Evolutionary conservation across 2,113 vertebrate genomes (phyloP), one percentile per base, ranked within the genome.

Genomic region (Boulengeromyrus knoepffleri): DNA sequence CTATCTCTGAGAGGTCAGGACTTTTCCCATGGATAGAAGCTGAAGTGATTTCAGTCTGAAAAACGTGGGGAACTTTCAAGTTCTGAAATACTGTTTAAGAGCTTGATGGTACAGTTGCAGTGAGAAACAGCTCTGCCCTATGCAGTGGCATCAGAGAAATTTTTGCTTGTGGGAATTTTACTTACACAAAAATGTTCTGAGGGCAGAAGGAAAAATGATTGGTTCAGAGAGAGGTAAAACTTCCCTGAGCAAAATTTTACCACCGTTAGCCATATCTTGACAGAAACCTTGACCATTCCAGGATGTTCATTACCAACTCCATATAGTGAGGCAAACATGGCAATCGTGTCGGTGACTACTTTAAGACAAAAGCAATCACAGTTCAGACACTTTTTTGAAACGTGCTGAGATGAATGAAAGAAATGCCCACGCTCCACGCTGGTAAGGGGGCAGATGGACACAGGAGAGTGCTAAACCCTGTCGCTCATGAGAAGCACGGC

Each of bases 401-500:
- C 17, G 31, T 53, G 12, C 47, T 36, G 85, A 39, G 47, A 52
- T 87, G 49, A 87, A 87, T 87, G 49, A 31, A 87, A 49, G 31
- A n/a, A 87, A 87, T 90, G 24, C 3, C 49, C 74, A 24, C 24
- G 4, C 31, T 13, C 3, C 49, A 83, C 10, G 24, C 7, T 39
- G 47, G 39, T 84, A 83, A 24, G 21, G 36, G 47, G 56, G 47
- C 87, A 46, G 74, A 36, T 84, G 9, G 31, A 62, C 66, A 88
- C 27, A 58, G 42, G 31, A 85, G 58, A 74, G 66, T 74, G 85
- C 77, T 90, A 85, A 90, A 42, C 49, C 36, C 70, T 46, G 39
- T 80, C 90, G 88, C 89, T 90, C 87, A 92, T 88, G 58, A 89
- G n/a, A 83, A 87, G 83, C 83, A 88, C 49, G 74, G 12, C 56